Conservation (phyloP, 2,113 vertebrate species). For the Edolisoma coerulescens region DNA sequence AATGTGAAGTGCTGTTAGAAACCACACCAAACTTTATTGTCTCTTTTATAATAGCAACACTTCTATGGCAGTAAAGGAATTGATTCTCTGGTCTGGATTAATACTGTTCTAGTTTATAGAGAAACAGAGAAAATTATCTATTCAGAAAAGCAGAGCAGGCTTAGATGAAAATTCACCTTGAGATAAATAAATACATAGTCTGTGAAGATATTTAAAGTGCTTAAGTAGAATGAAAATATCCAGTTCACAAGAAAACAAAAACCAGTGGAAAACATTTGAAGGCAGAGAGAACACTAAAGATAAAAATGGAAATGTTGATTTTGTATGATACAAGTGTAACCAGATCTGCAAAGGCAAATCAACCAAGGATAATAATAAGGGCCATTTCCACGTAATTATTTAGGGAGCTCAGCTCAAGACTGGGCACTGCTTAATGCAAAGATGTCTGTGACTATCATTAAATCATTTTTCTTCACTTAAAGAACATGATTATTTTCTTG, state of each 20-base stretch:
- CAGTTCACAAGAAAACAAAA: neutral
- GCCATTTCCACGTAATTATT: neutral
- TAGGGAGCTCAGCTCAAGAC: neutral
- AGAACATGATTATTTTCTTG: neutral
- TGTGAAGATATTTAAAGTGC: neutral
- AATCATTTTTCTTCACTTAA: neutral
- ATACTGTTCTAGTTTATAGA: neutral
- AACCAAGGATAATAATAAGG: neutral
- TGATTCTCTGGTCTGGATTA: neutral
- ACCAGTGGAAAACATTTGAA: neutral
- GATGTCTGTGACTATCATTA: neutral
- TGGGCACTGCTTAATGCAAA: neutral
- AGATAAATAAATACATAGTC: neutral
- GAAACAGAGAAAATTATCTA: neutral
- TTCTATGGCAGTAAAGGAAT: neutral
- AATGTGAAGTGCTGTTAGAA: neutral
- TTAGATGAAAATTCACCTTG: neutral
- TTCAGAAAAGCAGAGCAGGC: neutral
- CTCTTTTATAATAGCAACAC: neutral
- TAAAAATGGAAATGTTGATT: neutral
- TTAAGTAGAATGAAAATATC: neutral
- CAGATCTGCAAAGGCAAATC: neutral
- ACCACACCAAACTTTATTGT: neutral
- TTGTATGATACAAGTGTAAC: neutral
- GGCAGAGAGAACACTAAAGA: neutral